Conservation (phyloP, 64 coral and sea anemone genomes). For the Cladopsammia gracilis region DNA sequence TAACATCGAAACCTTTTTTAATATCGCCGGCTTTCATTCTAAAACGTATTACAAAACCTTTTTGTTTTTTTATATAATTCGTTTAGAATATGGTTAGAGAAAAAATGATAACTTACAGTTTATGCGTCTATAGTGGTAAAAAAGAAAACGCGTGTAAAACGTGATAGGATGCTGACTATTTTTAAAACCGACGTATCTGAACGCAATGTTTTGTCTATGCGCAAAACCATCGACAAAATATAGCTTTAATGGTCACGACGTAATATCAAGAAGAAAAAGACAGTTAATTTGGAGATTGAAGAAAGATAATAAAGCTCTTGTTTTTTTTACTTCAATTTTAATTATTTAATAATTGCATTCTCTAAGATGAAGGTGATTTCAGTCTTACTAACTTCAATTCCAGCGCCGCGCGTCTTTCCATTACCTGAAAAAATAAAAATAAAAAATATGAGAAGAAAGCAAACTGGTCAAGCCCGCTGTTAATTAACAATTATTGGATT, state of each 20-base stretch:
- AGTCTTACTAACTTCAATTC: constrained; percentile 49
- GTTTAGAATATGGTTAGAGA: not conserved
- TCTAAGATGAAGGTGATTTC: constrained; percentile 16
- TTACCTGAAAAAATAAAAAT: constrained; percentile 35
- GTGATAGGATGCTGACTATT: not conserved
- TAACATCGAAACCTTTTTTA: not conserved
- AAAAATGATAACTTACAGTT: not conserved
- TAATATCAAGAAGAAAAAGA: not conserved
- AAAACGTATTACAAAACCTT: not conserved
- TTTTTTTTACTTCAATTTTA: not conserved
- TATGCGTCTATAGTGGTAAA: constrained; percentile 5
- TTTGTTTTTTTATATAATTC: constrained; percentile 12
- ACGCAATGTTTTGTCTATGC: not conserved
- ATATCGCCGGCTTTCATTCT: not conserved
- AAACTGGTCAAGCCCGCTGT: too few species aligned
- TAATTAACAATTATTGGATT: too few species aligned
- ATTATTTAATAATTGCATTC: not conserved
- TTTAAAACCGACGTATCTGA: not conserved
- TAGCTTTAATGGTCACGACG: not conserved
- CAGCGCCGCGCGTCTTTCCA: constrained; percentile 57
- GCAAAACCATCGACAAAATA: not conserved
- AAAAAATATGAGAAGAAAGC: not conserved
- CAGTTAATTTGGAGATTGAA: not conserved
- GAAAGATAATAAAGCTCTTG: not conserved
- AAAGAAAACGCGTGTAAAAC: constrained; percentile 30